Conservation (phyloP, 2,888 invertebrate species). For the Chrysomela aeneicollis region DNA sequence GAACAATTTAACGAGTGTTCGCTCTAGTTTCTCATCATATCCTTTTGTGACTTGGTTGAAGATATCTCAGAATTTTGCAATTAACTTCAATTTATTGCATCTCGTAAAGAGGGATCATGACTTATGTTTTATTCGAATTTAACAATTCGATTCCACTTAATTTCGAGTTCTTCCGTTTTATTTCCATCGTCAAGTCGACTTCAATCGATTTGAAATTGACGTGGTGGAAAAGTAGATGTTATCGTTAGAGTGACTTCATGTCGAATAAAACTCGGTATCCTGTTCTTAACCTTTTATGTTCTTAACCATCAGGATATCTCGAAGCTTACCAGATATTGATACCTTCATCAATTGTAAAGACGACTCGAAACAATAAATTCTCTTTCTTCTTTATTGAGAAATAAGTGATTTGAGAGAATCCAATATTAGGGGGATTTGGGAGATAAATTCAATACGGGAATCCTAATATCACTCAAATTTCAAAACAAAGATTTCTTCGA, state of each 20-base stretch:
- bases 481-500: too few species aligned
- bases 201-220: neutral
- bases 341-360: too few species aligned
- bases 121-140: neutral
- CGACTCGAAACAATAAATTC: too few species aligned
- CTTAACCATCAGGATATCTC: too few species aligned
- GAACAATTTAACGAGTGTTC: neutral
- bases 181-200: neutral
- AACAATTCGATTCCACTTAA: neutral
- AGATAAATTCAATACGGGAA: too few species aligned
- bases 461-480: too few species aligned
- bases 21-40: neutral
- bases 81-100: neutral
- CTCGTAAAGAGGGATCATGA: conserved; percentile 5
- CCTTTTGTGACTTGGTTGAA: neutral
- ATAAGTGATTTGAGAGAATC: too few species aligned
- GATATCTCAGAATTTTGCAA: neutral
- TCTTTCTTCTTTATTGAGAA: too few species aligned
- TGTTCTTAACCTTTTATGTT: neutral
- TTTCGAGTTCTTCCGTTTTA: neutral
- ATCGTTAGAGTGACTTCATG: neutral
- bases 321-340: too few species aligned
- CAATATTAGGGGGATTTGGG: too few species aligned
- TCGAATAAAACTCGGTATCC: neutral
- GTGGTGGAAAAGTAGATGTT: neutral